Evolutionary conservation across 1,140 invertebrate genomes (phyloP).

Genomic region (Cydia amplana): DNA sequence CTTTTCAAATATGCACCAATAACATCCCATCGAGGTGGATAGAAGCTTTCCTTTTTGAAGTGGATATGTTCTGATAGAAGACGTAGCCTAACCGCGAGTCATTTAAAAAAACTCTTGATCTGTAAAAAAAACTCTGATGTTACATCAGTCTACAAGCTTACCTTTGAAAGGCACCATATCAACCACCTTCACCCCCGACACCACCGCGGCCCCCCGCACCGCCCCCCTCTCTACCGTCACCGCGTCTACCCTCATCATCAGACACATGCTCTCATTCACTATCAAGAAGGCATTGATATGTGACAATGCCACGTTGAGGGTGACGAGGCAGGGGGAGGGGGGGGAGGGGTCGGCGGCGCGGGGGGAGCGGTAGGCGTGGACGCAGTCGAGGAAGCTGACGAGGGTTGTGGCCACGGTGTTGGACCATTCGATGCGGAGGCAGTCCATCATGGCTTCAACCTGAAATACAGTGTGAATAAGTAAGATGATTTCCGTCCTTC

Average conservation of each 20-base stretch:
- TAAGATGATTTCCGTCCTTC: too few species aligned
- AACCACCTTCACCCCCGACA: conserved; percentile 72
- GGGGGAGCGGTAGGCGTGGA: conserved; percentile 57
- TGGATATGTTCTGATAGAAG: too few species aligned
- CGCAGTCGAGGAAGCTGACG: conserved; percentile 58
- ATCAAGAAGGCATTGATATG: conserved; percentile 76
- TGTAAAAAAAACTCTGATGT: too few species aligned
- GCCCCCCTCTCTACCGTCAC: conserved; percentile 65
- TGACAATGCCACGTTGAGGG: conserved; percentile 69
- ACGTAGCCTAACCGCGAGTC: too few species aligned
- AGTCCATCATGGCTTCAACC: conserved; percentile 78
- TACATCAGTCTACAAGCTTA: conserved; percentile 36
- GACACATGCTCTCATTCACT: conserved; percentile 62
- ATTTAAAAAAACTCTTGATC: too few species aligned
- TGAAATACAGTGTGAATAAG: conserved; percentile 41
- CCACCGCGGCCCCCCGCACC: conserved; percentile 58
- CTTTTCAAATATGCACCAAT: too few species aligned
- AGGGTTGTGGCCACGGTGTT: conserved; percentile 60
- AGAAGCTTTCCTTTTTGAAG: too few species aligned
- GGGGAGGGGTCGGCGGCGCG: conserved; percentile 18
- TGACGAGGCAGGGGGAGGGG: conserved; percentile 51
- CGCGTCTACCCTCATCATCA: conserved; percentile 72
- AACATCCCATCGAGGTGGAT: too few species aligned
- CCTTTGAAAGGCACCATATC: conserved; percentile 74
- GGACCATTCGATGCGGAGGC: conserved; percentile 73